Evolutionary conservation across 1,140 invertebrate genomes (phyloP), one percentile per base, ranked within the genome.

Genomic region (Homalodisca vitripennis): DNA sequence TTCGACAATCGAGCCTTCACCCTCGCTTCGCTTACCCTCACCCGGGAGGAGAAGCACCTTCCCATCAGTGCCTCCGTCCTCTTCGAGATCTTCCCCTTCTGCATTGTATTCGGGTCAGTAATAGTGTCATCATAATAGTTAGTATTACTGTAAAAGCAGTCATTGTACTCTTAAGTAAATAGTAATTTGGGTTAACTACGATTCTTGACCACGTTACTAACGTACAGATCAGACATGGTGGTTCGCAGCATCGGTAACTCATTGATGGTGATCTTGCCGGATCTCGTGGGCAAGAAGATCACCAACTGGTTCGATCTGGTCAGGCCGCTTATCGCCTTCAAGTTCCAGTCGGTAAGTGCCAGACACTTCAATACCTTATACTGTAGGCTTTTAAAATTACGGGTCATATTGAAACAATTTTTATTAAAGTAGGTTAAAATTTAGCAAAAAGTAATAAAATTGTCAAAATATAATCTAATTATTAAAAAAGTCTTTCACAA

Each of bases 71-170:
- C 93, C 0, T 90, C 90, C 0, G 89, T 97, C 3, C 84, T 98
- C 12, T 98, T 98, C 74, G 95, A 98, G 78, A 94, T 98, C 76
- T 99, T 98, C 81, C 97, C 97, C 3, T 98, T 98, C 82, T 96
- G 95, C 80, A 92, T 98, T 73, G 93, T 97, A 26, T 98, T 98
- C 81, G 92, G 93, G 89, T 93, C 81, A 82, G 83, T 46, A 14
- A 22, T 10, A 20, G n/a, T n/a, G n/a, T n/a, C n/a, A n/a, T n/a
- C n/a, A n/a, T n/a, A n/a, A n/a, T n/a, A n/a, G n/a, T n/a, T n/a
- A n/a, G n/a, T n/a, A n/a, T n/a, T n/a, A n/a, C n/a, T n/a, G n/a
- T n/a, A n/a, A n/a, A n/a, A n/a, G n/a, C n/a, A n/a, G n/a, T n/a
- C n/a, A n/a, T n/a, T n/a, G n/a, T n/a, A n/a, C n/a, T 41, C 34